A percentile compares a stretch with the other conserved stretches of the same genome.
Conservation (phyloP, 2,113 vertebrate genomes). For the Gambusia holbrooki region DNA sequence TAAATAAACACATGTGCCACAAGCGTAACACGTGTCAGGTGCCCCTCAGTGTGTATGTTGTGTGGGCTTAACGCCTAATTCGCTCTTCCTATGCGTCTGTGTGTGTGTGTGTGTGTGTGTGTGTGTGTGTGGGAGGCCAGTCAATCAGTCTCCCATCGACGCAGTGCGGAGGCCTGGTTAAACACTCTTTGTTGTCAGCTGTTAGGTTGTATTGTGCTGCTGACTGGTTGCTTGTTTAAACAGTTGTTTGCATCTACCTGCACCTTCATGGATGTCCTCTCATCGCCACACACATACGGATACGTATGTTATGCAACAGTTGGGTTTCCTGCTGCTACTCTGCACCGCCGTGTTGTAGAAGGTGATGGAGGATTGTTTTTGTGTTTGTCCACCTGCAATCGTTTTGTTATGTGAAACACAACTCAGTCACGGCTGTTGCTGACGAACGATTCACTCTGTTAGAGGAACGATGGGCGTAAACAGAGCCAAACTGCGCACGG, state of each 20-base stretch:
- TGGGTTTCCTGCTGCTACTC: constrained; percentile 15
- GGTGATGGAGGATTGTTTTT: constrained; percentile 19
- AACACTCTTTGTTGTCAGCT: constrained; percentile 58
- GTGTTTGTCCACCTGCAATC: constrained; percentile 77
- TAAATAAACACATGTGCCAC: constrained; percentile 8
- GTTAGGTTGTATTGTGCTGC: constrained; percentile 52
- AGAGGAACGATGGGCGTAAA: constrained; percentile 16
- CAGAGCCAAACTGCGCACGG: constrained; percentile 4
- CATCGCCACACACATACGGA: constrained; percentile 18
- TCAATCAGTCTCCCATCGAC: constrained; percentile 64
- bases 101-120: constrained; percentile 25
- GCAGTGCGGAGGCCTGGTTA: constrained; percentile 10
- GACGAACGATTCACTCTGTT: constrained; percentile 35
- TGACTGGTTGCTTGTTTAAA: constrained; percentile 62
- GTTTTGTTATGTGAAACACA: constrained; percentile 68
- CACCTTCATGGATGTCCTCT: constrained; percentile 10
- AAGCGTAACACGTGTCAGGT: background rate
- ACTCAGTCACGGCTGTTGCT: constrained; percentile 30
- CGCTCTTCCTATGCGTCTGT: constrained; percentile 25
- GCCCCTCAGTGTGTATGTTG: background rate
- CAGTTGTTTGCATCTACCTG: constrained; percentile 35
- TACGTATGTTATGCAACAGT: constrained; percentile 38
- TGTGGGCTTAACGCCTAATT: constrained; percentile 27
- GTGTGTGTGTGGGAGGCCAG: constrained; percentile 8
- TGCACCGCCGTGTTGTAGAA: background rate